Conservation (phyloP, 2,888 invertebrate species). For the Galerucella nymphaeae region DNA sequence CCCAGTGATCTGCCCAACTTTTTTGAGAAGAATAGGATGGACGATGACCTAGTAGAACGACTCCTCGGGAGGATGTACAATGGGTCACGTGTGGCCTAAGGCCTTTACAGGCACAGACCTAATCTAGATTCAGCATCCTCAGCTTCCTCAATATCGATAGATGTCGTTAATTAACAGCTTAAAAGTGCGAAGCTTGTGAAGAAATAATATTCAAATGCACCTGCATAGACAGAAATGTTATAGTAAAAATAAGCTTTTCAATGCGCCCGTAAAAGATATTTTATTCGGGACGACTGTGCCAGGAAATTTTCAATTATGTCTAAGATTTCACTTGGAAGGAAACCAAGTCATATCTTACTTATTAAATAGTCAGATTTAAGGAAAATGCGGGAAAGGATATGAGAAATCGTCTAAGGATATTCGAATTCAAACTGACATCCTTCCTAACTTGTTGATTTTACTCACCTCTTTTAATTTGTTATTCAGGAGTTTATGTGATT, state of each 20-base stretch:
- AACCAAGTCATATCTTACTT: slow-evolving; percentile 13
- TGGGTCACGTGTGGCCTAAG: too few species aligned
- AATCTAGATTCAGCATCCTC: too few species aligned
- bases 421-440: slow-evolving; percentile 1
- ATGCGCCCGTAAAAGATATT: background rate
- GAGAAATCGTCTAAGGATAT: slow-evolving; percentile 1
- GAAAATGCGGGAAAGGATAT: slow-evolving; percentile 9
- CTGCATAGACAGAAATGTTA: background rate
- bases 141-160: too few species aligned
- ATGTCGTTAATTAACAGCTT: too few species aligned
- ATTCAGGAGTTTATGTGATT: background rate
- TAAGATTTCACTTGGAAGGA: slow-evolving; percentile 6
- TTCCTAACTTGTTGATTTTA: background rate
- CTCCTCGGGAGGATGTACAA: too few species aligned
- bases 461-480: background rate
- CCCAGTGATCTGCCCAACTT: too few species aligned
- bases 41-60: too few species aligned
- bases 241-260: background rate
- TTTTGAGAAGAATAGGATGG: too few species aligned
- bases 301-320: slow-evolving; percentile 8
- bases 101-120: too few species aligned
- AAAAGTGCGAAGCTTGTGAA: too few species aligned
- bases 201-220: too few species aligned
- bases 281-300: slow-evolving; percentile 1
- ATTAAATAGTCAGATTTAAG: slow-evolving; percentile 4